Evolutionary conservation across 1,140 invertebrate species (phyloP), one percentile per base, ranked within the genome.

Genomic region (Calliopsis andreniformis): DNA sequence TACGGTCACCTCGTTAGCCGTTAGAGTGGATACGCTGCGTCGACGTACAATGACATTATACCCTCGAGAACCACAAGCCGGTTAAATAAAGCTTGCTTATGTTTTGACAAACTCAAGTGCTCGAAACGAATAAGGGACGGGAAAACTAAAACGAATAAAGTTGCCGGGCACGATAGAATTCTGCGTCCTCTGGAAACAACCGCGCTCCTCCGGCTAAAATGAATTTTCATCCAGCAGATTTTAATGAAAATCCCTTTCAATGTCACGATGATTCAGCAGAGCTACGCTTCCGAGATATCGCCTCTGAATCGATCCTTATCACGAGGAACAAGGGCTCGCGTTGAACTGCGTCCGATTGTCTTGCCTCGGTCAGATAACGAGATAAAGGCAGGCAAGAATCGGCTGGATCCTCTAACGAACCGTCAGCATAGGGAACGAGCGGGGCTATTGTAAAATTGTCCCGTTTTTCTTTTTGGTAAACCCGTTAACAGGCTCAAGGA

Each of bases 401-500:
- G 14, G 20, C n/a, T n/a, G n/a, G 23, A 23, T 8, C 20, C n/a
- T 42, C 7, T 42, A 35, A 49, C 45, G 16, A 23, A 64, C 62
- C 2, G 25, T 32, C 45, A 25, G 6, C 7, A 2, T 18, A 42
- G 2, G 1, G 16, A 28, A 3, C 23, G 18, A 7, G 8, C 4
- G 47, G 23, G 39, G n/a, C n/a, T n/a, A n/a, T n/a, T n/a, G n/a
- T n/a, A n/a, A n/a, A n/a, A n/a, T n/a, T n/a, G n/a, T n/a, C n/a
- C 30, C 62, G 3, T 7, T 70, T 62, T 23, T 62, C 77, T 63
- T 84, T 83, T 80, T 76, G 82, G 71, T 56, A 64, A 77, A 80
- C 86, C 66, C 84, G 84, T 87, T 85, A 86, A 87, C 67, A 78
- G 56, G 58, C 76, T 51, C 71, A 81, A 82, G 79, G 87, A 88